Conservation (phyloP, 2,113 vertebrate species). For the Siphamia tubifer region DNA sequence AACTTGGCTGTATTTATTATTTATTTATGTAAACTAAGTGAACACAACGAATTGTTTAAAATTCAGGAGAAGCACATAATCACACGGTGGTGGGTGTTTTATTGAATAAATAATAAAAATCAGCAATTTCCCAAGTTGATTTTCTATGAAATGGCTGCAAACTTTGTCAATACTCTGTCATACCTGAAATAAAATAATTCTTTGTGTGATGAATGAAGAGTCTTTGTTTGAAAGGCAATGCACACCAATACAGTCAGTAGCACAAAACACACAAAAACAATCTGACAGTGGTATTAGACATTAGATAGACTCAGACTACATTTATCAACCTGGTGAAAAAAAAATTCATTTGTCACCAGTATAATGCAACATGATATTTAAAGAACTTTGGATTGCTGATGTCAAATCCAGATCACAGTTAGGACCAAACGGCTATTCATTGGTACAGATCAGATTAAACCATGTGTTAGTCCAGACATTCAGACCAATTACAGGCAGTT, state of each 20-base stretch:
- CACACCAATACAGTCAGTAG: background rate
- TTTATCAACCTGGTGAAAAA: too few species aligned
- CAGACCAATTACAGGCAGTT: too few species aligned
- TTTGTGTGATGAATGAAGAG: background rate
- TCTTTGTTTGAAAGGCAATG: conserved; percentile 28
- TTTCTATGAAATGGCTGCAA: background rate
- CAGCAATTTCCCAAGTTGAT: background rate
- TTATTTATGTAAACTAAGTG: too few species aligned
- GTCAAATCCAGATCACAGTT: too few species aligned
- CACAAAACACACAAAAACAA: background rate
- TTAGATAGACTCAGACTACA: too few species aligned
- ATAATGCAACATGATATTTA: too few species aligned
- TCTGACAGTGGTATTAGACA: background rate
- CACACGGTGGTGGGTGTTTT: background rate
- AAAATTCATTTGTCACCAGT: too few species aligned
- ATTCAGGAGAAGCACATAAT: conserved; percentile 20
- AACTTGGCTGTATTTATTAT: too few species aligned
- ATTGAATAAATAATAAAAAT: background rate
- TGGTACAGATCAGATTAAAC: too few species aligned
- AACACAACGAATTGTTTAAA: conserved; percentile 27
- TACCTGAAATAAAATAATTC: conserved; percentile 30
- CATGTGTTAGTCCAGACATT: too few species aligned
- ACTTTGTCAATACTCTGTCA: background rate
- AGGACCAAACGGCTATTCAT: too few species aligned
- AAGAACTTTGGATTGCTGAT: too few species aligned